Conservation (phyloP, 2,888 invertebrate genomes). For the Troides aeacus region DNA sequence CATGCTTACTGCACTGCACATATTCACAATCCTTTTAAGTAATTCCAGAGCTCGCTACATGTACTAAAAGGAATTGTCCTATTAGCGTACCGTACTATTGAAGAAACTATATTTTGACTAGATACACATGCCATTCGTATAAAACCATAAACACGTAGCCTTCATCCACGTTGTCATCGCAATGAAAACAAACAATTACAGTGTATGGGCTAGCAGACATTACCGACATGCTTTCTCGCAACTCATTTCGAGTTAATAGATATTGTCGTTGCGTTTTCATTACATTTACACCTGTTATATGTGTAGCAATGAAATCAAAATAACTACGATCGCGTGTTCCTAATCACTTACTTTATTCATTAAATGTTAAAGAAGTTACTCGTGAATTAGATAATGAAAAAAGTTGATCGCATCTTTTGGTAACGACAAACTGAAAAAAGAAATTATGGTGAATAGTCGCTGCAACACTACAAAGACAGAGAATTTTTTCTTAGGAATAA, state of each 20-base stretch:
- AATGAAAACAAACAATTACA: slow-evolving; percentile 53
- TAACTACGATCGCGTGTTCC: slow-evolving; percentile 65
- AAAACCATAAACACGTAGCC: slow-evolving; percentile 32
- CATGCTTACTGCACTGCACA: no score
- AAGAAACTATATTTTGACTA: slow-evolving; percentile 4
- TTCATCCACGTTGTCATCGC: slow-evolving; percentile 27
- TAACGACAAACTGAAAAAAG: neutral
- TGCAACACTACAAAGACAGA: no score
- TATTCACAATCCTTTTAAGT: slow-evolving; percentile 38
- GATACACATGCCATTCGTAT: slow-evolving; percentile 12
- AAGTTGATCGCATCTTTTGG: neutral
- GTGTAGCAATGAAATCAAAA: slow-evolving; percentile 69
- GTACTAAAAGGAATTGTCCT: slow-evolving; percentile 36
- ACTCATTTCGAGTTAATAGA: slow-evolving; percentile 61
- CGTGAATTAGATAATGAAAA: neutral
- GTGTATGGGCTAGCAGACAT: slow-evolving; percentile 44
- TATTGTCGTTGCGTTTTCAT: slow-evolving; percentile 60
- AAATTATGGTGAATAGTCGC: no score
- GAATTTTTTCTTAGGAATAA: no score
- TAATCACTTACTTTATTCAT: slow-evolving; percentile 48
- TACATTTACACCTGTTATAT: slow-evolving; percentile 52
- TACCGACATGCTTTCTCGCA: slow-evolving; percentile 43
- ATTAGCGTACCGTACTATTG: slow-evolving; percentile 29
- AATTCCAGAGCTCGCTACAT: slow-evolving; percentile 40
- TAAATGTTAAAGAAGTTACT: slow-evolving; percentile 19